Conservation (phyloP, 2,797 vertebrate species). For the Argyrosomus regius region DNA sequence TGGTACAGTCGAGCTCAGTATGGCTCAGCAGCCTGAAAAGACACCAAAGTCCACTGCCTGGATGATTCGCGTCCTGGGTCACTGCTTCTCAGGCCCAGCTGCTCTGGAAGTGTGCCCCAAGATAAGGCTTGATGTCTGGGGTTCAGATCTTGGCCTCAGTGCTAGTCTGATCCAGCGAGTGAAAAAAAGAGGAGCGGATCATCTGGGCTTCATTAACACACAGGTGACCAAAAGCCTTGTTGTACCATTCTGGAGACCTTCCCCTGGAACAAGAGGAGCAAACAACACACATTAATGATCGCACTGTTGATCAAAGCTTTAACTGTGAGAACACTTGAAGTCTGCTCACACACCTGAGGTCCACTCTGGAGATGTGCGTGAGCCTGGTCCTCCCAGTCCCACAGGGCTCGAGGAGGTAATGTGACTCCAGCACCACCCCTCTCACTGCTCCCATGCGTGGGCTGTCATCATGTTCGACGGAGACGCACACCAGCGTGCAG, state of each 20-base stretch:
- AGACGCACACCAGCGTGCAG: constrained; percentile 89
- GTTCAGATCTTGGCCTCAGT: constrained; percentile 91
- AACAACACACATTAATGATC: neutral
- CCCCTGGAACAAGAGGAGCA: constrained; percentile 83
- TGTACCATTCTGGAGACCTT: constrained; percentile 96
- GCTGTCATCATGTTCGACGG: constrained; percentile 91
- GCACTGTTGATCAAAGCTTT: neutral
- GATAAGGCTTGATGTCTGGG: constrained; percentile 29
- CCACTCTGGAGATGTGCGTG: constrained; percentile 92
- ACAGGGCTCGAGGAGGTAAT: constrained; percentile 92
- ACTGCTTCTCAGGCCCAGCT: constrained; percentile 27
- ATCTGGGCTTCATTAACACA: constrained; percentile 91
- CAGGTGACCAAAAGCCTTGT: constrained; percentile 92
- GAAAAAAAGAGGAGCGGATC: constrained; percentile 94
- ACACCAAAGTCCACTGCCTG: constrained; percentile 35
- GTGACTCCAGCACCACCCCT: constrained; percentile 90
- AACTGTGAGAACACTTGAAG: neutral
- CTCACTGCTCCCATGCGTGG: constrained; percentile 87
- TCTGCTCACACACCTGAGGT: constrained; percentile 90
- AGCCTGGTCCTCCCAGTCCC: constrained; percentile 90
- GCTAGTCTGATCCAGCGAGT: constrained; percentile 85
- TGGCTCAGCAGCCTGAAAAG: constrained; percentile 62
- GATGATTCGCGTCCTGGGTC: constrained; percentile 28
- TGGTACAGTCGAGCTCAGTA: constrained; percentile 48
- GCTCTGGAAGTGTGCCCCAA: constrained; percentile 34